These are phyloP conservation scores for Chrysocyon brachyurus DNA, from an alignment of 2,797 vertebrate genomes.

Conservation along the genomic window DNA sequence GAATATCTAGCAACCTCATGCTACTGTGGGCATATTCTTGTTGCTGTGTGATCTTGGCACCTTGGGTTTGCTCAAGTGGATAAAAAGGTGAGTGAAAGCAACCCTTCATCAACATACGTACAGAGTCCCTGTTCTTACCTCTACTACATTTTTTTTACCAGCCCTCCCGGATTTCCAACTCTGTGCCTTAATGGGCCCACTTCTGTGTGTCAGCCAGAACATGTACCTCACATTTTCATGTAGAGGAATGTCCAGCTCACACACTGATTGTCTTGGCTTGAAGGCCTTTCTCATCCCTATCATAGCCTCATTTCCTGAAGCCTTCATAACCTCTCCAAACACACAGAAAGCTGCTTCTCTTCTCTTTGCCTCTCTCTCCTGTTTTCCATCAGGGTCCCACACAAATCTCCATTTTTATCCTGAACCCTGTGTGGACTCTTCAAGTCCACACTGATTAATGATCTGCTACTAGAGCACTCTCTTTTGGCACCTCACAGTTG, in stretches of 20 bases:
- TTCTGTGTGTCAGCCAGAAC: background rate
- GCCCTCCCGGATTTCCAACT: background rate
- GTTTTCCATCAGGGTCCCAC: background rate
- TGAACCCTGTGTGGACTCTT: background rate
- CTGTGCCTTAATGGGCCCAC: background rate
- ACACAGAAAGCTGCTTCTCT: background rate
- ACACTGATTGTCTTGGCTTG: accelerated
- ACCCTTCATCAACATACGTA: background rate
- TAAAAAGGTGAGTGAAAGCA: background rate
- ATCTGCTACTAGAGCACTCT: background rate
- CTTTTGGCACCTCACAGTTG: background rate
- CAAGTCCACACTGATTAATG: background rate
- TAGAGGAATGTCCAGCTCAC: background rate
- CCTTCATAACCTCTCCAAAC: accelerated
- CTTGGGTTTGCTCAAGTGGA: background rate
- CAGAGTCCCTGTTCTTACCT: background rate
- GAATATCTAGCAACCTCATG: background rate
- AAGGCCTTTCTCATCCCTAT: background rate
- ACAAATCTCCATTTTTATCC: background rate
- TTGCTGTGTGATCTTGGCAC: background rate
- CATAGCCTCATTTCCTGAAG: background rate
- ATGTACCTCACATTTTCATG: accelerated
- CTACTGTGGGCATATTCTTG: background rate
- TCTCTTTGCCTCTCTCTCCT: background rate
- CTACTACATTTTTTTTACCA: background rate